Evolutionary conservation across 2,113 vertebrate genomes (phyloP), one percentile per base, ranked within the genome.

Genomic region (Aegithalos caudatus): DNA sequence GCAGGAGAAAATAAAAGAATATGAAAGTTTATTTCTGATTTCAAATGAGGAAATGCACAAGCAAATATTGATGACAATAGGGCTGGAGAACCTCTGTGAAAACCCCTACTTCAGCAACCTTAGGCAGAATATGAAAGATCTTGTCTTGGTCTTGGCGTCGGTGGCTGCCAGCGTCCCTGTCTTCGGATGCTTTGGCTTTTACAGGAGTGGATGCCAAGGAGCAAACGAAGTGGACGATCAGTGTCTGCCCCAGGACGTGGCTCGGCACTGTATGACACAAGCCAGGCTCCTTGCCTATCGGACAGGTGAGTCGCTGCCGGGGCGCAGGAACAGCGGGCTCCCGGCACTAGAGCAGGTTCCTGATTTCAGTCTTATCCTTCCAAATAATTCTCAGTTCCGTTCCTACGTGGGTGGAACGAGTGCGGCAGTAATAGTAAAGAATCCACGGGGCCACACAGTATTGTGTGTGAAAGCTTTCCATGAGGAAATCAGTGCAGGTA

Each of bases 71-170:
- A 98, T 96, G 91, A 98, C 97, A 11, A 98, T 99, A 95, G 98
- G 98, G 58, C 97, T 99, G 97, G 98, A 99, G 96, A 99, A 99
- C 96, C 98, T 99, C 82, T 99, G 99, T 60, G 95, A 98, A 94
- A 99, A 99, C 71, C 99, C 99, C 0, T 99, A 98, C 95, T 99
- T 99, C 95, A 98, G 98, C 94, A 99, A 98, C 92, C 98, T 99
- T 45, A 98, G 99, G 72, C 98, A 99, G 94, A 99, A 99, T 83
- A 99, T 99, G 99, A 98, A 97, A 88, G 98, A 99, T 82, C 98
- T 99, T 65, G 97, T 99, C 72, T 96, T 98, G 50, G 97, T 99
- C 42, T 97, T 99, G 81, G 98, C 99, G 1, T 97, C 98, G 1
- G 98, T 99, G 94, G 98, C 98, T 67, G 98, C 99, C 54, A 99